Percentiles rank a stretch among this genome's conserved stretches.
Conservation (phyloP, 2,797 vertebrate species). For the Anomalospiza imberbis region DNA sequence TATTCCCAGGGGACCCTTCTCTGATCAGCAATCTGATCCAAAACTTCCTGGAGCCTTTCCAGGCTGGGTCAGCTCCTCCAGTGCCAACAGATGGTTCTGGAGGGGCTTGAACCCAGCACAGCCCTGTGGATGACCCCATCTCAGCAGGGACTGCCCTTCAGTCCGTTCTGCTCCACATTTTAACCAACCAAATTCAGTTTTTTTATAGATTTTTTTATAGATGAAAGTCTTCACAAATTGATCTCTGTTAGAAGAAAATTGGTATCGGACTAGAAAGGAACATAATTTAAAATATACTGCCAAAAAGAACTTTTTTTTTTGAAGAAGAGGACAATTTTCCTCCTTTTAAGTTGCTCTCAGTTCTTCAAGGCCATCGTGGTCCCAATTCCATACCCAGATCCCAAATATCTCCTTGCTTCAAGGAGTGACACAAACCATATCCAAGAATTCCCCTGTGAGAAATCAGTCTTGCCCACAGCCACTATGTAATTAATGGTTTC, state of each 20-base stretch:
- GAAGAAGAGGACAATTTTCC: not conserved
- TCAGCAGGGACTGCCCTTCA: not conserved
- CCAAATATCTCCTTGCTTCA: not conserved
- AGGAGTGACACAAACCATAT: fast-evolving
- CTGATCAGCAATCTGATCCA: not conserved
- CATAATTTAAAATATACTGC: not conserved
- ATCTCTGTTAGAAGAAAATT: not conserved
- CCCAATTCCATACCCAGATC: not conserved
- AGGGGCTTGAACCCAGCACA: not conserved
- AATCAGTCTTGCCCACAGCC: not conserved
- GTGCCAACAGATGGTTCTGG: not conserved
- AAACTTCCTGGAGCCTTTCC: not conserved
- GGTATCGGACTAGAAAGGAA: not conserved
- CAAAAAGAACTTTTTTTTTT: not conserved
- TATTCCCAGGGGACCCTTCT: not conserved
- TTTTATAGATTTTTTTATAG: not conserved
- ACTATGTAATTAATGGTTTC: not conserved
- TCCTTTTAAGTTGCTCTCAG: not conserved
- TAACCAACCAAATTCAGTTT: not conserved
- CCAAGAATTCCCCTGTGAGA: not conserved
- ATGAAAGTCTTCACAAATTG: not conserved
- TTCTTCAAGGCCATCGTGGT: not conserved
- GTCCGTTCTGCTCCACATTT: not conserved
- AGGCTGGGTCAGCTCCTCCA: not conserved
- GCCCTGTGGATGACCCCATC: fast-evolving